These are phyloP conservation scores for Odontamblyopus rebecca DNA, from an alignment of 2,797 vertebrate genomes.

Conservation along the genomic window DNA sequence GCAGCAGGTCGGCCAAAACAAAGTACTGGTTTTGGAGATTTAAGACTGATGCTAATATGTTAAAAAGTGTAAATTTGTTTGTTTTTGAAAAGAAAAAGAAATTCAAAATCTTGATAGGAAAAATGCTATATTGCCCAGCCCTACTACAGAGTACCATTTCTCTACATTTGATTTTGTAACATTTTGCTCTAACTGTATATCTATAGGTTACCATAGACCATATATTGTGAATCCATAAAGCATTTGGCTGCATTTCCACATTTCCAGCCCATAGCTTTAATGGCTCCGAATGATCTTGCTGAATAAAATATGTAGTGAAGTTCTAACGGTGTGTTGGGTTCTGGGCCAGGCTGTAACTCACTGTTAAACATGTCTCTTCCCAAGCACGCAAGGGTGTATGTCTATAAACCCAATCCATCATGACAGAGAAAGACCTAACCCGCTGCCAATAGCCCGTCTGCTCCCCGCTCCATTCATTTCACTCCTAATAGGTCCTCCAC, in stretches of 20 bases:
- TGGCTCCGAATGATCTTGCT: constrained; percentile 5
- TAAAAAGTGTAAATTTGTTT: too few relatives aligned
- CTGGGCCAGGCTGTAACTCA: constrained; percentile 34
- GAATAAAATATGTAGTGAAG: neutral
- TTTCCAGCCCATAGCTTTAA: neutral
- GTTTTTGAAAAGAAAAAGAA: too few relatives aligned
- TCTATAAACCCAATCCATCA: constrained; percentile 47
- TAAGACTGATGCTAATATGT: too few relatives aligned
- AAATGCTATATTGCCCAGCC: too few relatives aligned
- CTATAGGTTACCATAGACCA: neutral
- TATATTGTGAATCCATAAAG: neutral
- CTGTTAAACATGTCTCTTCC: constrained; percentile 27
- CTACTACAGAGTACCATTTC: too few relatives aligned
- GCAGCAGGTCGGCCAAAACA: too few relatives aligned
- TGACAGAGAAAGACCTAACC: constrained; percentile 31
- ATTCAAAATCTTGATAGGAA: too few relatives aligned
- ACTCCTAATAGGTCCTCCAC: constrained; percentile 41
- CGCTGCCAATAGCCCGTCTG: constrained; percentile 44
- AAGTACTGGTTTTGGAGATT: too few relatives aligned
- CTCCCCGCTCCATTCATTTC: constrained; percentile 44
- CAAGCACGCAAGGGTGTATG: constrained; percentile 8
- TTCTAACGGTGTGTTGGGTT: constrained; percentile 7
- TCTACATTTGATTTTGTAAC: too few relatives aligned
- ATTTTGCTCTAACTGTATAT: neutral
- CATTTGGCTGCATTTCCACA: constrained; percentile 1